Evolutionary conservation across 1,140 invertebrate genomes (phyloP), one percentile per base, ranked within the genome.

Genomic region (Mesaphorura yosii): DNA sequence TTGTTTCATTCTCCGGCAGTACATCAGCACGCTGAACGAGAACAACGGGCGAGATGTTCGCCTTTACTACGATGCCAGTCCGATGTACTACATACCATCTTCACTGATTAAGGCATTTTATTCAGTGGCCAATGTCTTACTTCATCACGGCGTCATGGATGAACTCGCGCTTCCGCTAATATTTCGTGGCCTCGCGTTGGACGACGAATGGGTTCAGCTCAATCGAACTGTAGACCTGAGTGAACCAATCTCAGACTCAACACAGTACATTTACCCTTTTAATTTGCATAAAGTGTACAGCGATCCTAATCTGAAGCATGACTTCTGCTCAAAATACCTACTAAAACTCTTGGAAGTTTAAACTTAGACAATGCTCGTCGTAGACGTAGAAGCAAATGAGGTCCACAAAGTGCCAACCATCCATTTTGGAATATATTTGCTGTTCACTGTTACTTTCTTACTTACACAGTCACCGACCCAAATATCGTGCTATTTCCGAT

Each of bases 91-190:
- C 45, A 48, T 66, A 14, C 65, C 65, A 3, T 34, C 57, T 14
- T 53, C 46, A 23, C 29, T 54, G 1, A 53, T 56, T 5, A 60
- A 60, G 34, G 34, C 60, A 12, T 66, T 66, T 46, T 66, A 66
- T 48, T 59, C 66, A 20, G 50, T 66, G 34, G 65, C 63, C 52
- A 66, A 65, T 51, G 50, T 66, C 2, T 51, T 66, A 15, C 53
- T 66, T n/a, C 65, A 66, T 42, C 57, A 65, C 34, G 64, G 60
- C 20, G 64, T 66, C 10, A 64, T 64, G 51, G 64, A 66, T 28
- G 63, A 66, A 44, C 40, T 66, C 4, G 65, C 64, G 12, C 47
- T 66, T 37, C 64, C 65, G 1, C 42, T 66, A 10, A 45, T 66
- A 10, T 62, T 66, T 27, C 53, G 59, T 19, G 65, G 65, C 17